Base-by-base conservation (phyloP, 2,888 invertebrate genomes). In the Microchrysa polita region DNA sequence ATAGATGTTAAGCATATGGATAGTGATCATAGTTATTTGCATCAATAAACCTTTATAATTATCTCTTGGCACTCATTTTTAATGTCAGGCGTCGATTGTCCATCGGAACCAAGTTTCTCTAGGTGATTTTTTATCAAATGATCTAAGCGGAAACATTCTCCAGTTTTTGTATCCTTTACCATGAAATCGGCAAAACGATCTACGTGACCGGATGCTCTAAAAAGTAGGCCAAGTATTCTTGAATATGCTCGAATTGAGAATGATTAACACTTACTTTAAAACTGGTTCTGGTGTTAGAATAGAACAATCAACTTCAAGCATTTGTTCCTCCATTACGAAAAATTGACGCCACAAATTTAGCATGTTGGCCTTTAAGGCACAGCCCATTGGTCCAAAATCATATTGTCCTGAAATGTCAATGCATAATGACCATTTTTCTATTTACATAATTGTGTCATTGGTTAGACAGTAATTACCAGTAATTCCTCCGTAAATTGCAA, bases 321-420 rank as follows among this genome's bases (percentile, higher is more conserved):
- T 98, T 83, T 97, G 95, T 83, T 99, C 99, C 82, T 98, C 97
- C 14, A 98, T 88, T 22, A 99, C 93, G 82, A 99, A 99, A 85
- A 94, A 96, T 79, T 94, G 95, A 76, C 98, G 89, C 99, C 99
- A 99, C 5, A 92, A 87, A 80, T 93, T 91, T 42, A 99, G 87
- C 82, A 99, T 90, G 83, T 99, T 99, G 20, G 95, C 91, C 85
- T 99, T 99, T 74, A 98, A 90, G 0, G 98, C 97, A 87, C 98
- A 99, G 1, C 99, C 99, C 97, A 99, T 98, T 0, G 99, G 99
- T 0, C 99, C 99, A 84, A 97, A 99, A 86, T 99, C 99, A 85
- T 95, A 98, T 81, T 98, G 95, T 0, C 98, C 90, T 80, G 88
- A 16, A 73, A 74, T 34, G 7, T 34, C 7, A 34, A 5, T 34